A percentile compares a stretch with the other conserved stretches of the same genome.
phyloP scores from a whole-genome alignment of 1,140 invertebrate genomes.

The Brachionus rubens region DNA sequence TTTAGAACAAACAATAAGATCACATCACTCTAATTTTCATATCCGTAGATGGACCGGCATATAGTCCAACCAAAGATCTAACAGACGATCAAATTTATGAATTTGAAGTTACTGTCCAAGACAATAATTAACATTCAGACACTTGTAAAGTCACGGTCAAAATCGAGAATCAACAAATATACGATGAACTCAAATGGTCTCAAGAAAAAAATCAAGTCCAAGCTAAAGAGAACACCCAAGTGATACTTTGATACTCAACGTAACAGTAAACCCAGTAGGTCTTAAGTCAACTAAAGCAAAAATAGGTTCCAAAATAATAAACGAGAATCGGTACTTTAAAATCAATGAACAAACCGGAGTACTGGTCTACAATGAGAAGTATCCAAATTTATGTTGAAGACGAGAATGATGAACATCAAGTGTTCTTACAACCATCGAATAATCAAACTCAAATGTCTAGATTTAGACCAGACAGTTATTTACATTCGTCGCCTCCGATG shows the following conservation, averaged over 20 bases:
- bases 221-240: not conserved
- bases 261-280: not conserved
- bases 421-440: not conserved
- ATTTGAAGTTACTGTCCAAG: not conserved
- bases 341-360: conserved; percentile 22
- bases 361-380: conserved; percentile 1
- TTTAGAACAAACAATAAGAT: too few species aligned
- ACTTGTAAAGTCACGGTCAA: not conserved
- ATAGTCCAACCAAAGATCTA: not conserved
- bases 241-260: not conserved
- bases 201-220: not conserved
- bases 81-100: not conserved
- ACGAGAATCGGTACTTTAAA: conserved; percentile 1
- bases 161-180: not conserved
- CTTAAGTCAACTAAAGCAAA: not conserved
- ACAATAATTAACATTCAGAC: not conserved
- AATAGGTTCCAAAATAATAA: not conserved
- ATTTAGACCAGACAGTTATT: not conserved
- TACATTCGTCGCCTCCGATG: conserved; percentile 2
- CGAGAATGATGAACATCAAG: not conserved
- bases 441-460: not conserved
- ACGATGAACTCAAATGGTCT: conserved; percentile 17
- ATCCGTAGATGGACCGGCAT: too few species aligned
- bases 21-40: too few species aligned
- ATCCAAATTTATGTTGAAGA: not conserved